phyloP scores from a whole-genome alignment of 2,113 vertebrate genomes.

The Hymenochirus boettgeri region DNA sequence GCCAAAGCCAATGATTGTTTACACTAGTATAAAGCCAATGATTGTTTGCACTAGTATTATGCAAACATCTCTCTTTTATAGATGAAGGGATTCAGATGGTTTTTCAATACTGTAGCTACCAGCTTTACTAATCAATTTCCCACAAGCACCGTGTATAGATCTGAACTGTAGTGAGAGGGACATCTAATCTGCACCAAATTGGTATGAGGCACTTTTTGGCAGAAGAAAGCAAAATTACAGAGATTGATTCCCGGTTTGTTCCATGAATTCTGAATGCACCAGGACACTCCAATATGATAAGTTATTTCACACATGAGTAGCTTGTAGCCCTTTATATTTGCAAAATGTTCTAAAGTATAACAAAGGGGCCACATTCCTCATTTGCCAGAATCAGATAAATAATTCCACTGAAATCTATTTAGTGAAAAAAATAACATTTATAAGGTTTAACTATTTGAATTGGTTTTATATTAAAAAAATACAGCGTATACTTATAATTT shows the following conservation, averaged over 20 bases:
- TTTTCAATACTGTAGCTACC: too few species aligned
- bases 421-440: too few species aligned
- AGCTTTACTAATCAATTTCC: too few species aligned
- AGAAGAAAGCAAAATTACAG: constrained; percentile 48
- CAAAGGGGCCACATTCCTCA: constrained; percentile 1
- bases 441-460: too few species aligned
- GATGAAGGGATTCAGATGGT: too few species aligned
- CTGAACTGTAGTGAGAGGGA: constrained; percentile 46
- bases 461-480: too few species aligned
- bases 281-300: constrained; percentile 64
- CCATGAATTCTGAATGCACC: constrained; percentile 52
- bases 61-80: too few species aligned
- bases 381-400: not conserved
- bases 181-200: constrained; percentile 54
- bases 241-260: constrained; percentile 56
- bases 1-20: too few species aligned
- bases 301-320: constrained; percentile 75
- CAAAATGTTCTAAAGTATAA: constrained; percentile 51
- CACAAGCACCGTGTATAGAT: too few species aligned
- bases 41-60: too few species aligned
- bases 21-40: too few species aligned
- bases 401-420: not conserved
- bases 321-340: constrained; percentile 64
- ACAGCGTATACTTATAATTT: too few species aligned
- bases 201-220: constrained; percentile 47